Base-by-base conservation (phyloP, 2,797 vertebrate genomes). In the Chromis chromis region DNA sequence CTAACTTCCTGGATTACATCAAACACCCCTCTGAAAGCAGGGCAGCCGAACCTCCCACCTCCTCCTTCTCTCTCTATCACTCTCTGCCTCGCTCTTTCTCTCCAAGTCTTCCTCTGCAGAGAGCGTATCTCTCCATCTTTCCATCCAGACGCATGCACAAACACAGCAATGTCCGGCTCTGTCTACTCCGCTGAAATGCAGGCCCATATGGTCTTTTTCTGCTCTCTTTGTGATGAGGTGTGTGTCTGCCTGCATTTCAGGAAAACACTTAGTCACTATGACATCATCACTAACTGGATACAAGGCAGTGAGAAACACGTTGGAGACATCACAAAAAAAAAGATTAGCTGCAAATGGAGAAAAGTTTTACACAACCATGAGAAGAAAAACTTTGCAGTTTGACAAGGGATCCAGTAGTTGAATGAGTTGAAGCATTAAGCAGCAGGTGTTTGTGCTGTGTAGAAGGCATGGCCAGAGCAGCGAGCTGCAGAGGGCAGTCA, bases 1-100 rank as follows among this genome's bases (percentile, higher is more conserved):
- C 93, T 93, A 94, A 95, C 94, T 95, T 95, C 94, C 94, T 94
- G 94, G 93, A 94, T 95, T 94, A 93, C 93, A 94, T 94, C 93
- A 94, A 95, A 94, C 92, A 87, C 83, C 87, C 80, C 72, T 84
- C 78, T 86, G 86, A 77, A 83, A 75, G 82, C 85, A 74, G 71
- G 70, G 65, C 78, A 66, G 79, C 74, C 1, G 72, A 83, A 77
- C 58, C 80, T 81, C 73, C 84, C 65, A 24, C 83, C 70, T 70
- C 56, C 67, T 65, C 54, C 2, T 13, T 42, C 66, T 59, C 70
- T 64, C 57, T 75, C 21, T 63, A 13, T 82, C 75, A 39, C 59
- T 79, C 74, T 65, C 6, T 44, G 6, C 27, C 52, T 81, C 53
- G 57, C 81, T 56, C 53, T 74, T 70, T 74, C 49, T 66, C 55